phyloP scores from a whole-genome alignment of 2,797 vertebrate species.

The Carapus acus region DNA sequence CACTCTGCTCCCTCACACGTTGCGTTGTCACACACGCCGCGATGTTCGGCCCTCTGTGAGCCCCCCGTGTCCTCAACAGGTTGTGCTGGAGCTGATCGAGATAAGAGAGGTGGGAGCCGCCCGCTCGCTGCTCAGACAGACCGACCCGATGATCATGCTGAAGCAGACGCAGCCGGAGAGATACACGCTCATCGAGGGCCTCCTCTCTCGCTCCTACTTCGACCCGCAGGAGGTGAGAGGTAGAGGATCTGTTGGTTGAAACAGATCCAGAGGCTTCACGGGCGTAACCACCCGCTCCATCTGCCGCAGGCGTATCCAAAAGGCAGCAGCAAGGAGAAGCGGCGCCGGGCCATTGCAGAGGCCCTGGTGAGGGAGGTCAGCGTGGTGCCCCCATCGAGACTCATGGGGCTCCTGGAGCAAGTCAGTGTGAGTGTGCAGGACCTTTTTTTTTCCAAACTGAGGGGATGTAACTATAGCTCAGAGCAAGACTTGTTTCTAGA shows the following conservation, averaged over 20 bases:
- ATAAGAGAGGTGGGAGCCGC: constrained; percentile 92
- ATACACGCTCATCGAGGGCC: constrained; percentile 87
- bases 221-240: constrained; percentile 87
- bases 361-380: constrained; percentile 94
- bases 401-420: constrained; percentile 91
- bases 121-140: constrained; percentile 88
- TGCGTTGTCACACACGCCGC: not conserved
- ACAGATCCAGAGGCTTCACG: not conserved
- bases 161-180: constrained; percentile 92
- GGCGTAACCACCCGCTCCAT: not conserved
- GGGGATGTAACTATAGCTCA: too few relatives aligned
- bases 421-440: constrained; percentile 64
- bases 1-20: not conserved
- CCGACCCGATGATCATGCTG: constrained; percentile 97
- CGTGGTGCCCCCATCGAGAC: constrained; percentile 94
- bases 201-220: constrained; percentile 90
- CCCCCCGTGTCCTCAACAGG: constrained; percentile 61
- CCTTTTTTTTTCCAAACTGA: too few relatives aligned
- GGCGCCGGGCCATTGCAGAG: constrained; percentile 91
- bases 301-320: constrained; percentile 84
- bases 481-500: too few relatives aligned
- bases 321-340: constrained; percentile 93
- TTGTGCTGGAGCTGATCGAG: constrained; percentile 94
- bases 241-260: fast-evolving
- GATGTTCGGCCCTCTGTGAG: not conserved